Conservation (phyloP, 35 echinoderm and acorn worm genomes). For the Holothuria glaberrima region DNA sequence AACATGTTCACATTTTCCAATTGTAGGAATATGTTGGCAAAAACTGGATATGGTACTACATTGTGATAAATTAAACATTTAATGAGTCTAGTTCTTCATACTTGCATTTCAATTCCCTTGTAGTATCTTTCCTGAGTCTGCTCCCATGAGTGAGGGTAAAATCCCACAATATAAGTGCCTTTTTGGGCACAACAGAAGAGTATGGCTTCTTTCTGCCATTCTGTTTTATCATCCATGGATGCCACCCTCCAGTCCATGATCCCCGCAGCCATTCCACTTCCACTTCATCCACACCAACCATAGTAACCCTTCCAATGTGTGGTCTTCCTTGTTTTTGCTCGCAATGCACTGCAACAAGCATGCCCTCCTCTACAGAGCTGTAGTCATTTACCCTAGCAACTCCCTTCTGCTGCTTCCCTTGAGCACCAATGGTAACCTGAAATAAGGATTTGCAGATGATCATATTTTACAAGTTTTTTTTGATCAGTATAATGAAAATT, state of each 20-base stretch:
- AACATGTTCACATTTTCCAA: too few species aligned
- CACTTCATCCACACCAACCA: neutral
- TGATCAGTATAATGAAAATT: too few species aligned
- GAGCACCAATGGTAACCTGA: neutral
- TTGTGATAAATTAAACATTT: too few species aligned
- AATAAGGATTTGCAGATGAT: neutral
- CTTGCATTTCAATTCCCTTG: neutral
- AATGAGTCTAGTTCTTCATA: neutral
- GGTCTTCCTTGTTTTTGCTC: neutral
- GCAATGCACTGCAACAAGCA: neutral
- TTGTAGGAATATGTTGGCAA: too few species aligned
- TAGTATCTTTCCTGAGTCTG: neutral
- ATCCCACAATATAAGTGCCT: constrained; percentile 10
- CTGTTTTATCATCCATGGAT: too few species aligned
- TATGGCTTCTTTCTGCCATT: neutral
- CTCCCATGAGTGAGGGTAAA: neutral
- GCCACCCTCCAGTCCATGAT: too few species aligned
- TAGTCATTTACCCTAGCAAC: neutral
- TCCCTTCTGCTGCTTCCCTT: neutral
- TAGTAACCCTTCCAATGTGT: neutral
- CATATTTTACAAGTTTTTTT: too few species aligned
- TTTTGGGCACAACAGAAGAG: neutral
- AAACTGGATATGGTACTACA: too few species aligned
- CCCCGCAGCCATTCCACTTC: neutral
- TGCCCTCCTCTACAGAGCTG: neutral